Evolutionary conservation across 2,113 vertebrate species (phyloP).

Genomic region (Cheirogaleus medius): DNA sequence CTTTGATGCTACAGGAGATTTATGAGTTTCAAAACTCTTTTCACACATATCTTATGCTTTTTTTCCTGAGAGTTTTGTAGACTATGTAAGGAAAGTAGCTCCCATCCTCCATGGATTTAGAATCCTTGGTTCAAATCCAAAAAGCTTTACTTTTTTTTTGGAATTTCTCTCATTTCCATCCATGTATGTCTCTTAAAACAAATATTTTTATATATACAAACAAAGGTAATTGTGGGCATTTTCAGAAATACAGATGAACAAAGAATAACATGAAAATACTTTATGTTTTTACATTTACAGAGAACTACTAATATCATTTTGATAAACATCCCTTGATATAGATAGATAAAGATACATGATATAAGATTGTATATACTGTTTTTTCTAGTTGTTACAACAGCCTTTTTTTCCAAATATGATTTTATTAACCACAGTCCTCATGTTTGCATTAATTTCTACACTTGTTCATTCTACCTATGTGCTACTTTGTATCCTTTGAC

Average conservation of each 20-base stretch:
- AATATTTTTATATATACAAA: not conserved
- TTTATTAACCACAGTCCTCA: not conserved
- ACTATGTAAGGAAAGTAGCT: not conserved
- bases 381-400: not conserved
- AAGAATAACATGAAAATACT: not conserved
- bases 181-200: not conserved
- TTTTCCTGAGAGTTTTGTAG: not conserved
- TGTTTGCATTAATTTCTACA: not conserved
- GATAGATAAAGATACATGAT: not conserved
- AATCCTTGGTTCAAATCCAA: not conserved
- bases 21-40: conserved; percentile 24
- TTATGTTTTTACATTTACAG: not conserved
- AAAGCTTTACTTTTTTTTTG: not conserved
- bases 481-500: not conserved
- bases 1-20: conserved; percentile 17
- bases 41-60: not conserved
- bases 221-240: not conserved
- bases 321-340: not conserved
- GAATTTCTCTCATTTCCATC: conserved; percentile 26
- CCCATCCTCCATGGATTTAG: not conserved
- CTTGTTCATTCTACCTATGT: not conserved
- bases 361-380: not conserved
- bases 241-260: not conserved
- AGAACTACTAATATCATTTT: not conserved
- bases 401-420: not conserved